These are phyloP conservation scores for Colinus virginianus DNA, from an alignment of 2,113 vertebrate genomes.

Conservation along the genomic window DNA sequence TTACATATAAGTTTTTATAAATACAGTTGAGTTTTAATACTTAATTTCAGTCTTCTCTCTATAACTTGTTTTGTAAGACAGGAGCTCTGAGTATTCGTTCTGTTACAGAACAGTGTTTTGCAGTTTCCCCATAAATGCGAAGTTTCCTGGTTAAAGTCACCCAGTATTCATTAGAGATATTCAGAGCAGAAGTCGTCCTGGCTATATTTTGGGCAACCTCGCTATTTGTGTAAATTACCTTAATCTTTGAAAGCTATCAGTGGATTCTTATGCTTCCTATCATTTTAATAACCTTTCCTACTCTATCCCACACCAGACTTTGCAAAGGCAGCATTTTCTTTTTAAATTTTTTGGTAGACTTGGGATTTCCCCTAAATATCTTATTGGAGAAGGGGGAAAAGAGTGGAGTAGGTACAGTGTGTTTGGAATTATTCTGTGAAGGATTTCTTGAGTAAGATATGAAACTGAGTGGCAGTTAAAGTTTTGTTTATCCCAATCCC, in stretches of 20 bases:
- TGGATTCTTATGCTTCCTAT: neutral
- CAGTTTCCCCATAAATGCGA: too few species aligned
- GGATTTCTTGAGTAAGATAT: neutral
- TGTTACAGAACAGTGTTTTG: neutral
- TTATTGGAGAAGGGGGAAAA: neutral
- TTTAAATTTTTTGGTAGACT: neutral
- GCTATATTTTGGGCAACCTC: neutral
- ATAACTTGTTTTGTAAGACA: neutral
- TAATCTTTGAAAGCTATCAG: neutral
- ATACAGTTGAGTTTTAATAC: neutral
- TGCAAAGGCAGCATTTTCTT: neutral
- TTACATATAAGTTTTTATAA: neutral
- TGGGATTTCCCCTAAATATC: neutral
- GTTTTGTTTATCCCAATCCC: neutral
- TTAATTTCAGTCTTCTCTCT: too few species aligned
- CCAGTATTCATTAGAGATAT: neutral
- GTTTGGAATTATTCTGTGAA: neutral
- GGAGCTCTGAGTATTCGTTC: neutral
- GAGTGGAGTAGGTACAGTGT: neutral
- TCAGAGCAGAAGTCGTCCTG: neutral
- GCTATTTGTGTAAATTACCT: neutral
- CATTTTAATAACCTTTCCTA: neutral
- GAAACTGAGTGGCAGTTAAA: neutral
- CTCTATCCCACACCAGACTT: accelerated
- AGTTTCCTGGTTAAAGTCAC: neutral